Evolutionary conservation across 2,888 invertebrate species (phyloP).

Genomic region (Danaus chrysippus): DNA sequence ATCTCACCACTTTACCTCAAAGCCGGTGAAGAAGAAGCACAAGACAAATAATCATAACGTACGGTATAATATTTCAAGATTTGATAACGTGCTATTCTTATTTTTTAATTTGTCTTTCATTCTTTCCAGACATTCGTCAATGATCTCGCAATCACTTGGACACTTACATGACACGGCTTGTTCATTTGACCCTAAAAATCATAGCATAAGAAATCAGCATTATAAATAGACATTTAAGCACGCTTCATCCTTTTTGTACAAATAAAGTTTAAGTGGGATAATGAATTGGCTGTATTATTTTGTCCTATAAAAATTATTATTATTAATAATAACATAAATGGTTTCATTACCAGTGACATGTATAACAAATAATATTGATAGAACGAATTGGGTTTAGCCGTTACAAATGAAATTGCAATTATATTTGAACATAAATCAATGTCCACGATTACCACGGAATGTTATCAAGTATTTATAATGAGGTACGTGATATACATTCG

Average conservation of each 20-base stretch:
- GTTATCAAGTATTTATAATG: constrained; percentile 35
- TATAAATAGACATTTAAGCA: constrained; percentile 37
- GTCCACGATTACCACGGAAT: constrained; percentile 36
- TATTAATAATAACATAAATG: constrained; percentile 3
- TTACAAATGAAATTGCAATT: constrained; percentile 36
- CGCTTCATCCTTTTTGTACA: constrained; percentile 38
- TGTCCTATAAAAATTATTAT: constrained; percentile 7
- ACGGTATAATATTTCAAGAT: background rate
- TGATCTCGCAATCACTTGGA: constrained; percentile 32
- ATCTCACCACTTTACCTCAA: background rate
- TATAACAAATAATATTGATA: constrained; percentile 33
- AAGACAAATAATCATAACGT: background rate
- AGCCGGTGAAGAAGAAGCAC: constrained; percentile 9
- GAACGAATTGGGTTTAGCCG: constrained; percentile 36
- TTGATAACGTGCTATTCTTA: background rate
- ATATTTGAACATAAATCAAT: constrained; percentile 39
- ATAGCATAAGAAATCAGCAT: constrained; percentile 35
- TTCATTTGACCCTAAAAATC: constrained; percentile 28
- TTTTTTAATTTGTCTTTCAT: background rate
- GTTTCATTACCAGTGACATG: constrained; percentile 28
- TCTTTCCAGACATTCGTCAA: constrained; percentile 27
- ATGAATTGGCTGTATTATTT: constrained; percentile 20
- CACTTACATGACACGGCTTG: constrained; percentile 20
- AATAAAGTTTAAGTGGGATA: constrained; percentile 42
- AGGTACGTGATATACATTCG: constrained; percentile 14